A percentile compares a stretch with the other conserved stretches of the same genome.
These are phyloP conservation scores for Seladonia tumulorum DNA, from an alignment of 2,888 invertebrate species.

Conservation along the genomic window DNA sequence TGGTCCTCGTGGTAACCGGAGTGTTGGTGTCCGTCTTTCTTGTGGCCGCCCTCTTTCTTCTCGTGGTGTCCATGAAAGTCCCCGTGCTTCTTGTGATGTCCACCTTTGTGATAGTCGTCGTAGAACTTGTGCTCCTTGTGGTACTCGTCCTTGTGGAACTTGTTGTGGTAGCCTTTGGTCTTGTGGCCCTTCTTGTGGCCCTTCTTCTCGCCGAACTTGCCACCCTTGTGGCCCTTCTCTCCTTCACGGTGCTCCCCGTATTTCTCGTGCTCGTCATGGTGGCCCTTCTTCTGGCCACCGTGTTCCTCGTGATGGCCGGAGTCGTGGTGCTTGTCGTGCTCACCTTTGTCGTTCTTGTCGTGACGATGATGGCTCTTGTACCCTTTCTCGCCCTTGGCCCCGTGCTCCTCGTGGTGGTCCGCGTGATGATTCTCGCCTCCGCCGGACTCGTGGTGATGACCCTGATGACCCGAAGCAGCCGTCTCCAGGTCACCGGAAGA, in stretches of 20 bases:
- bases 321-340: slow-evolving; percentile 87
- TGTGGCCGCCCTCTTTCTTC: slow-evolving; percentile 87
- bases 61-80: slow-evolving; percentile 88
- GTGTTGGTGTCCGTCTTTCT: slow-evolving; percentile 88
- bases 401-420: slow-evolving; percentile 89
- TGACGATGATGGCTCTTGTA: slow-evolving; percentile 91
- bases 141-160: slow-evolving; percentile 92
- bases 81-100: slow-evolving; percentile 89
- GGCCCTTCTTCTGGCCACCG: slow-evolving; percentile 87
- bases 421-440: slow-evolving; percentile 90
- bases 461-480: slow-evolving; percentile 77
- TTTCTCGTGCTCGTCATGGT: slow-evolving; percentile 88
- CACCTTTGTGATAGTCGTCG: slow-evolving; percentile 90
- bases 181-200: slow-evolving; percentile 92
- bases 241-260: slow-evolving; percentile 89
- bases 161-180: slow-evolving; percentile 92
- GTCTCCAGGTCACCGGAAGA: slow-evolving; percentile 67
- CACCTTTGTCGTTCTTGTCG: slow-evolving; percentile 87
- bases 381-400: slow-evolving; percentile 92
- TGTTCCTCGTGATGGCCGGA: slow-evolving; percentile 87
- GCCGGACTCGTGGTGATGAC: slow-evolving; percentile 87
- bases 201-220: slow-evolving; percentile 90
- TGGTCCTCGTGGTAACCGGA: slow-evolving; percentile 87
- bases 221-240: slow-evolving; percentile 88
- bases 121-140: slow-evolving; percentile 92